Base-by-base conservation (phyloP, 2,888 invertebrate species). In the Drosophila recens region DNA sequence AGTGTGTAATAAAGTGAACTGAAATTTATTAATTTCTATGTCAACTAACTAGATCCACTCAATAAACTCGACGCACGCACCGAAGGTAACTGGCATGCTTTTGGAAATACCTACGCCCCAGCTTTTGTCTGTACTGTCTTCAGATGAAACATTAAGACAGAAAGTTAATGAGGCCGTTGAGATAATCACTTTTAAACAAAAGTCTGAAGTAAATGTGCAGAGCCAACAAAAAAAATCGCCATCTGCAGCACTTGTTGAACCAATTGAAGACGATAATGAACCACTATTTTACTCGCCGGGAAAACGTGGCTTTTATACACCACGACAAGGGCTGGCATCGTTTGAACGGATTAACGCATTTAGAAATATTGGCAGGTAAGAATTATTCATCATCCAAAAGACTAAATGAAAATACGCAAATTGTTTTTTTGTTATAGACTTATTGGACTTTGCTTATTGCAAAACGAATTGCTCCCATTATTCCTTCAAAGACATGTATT, bases 381-480 rank as follows among this genome's bases (percentile, higher is more conserved):
- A 36, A 23, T 15, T 30, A 30, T 9, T 34, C 5, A 33, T 40
- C 6, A 42, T 42, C 20, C 3, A 9, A n/a, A 45, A 38, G 11
- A 6, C 40, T 9, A n/a, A n/a, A 20, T 4, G n/a, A 8, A 27
- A 51, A 23, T 45, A 3, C 8, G 5, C 17, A 4, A 33, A 27
- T n/a, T 34, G 8, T 13, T 33, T 13, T 27, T n/a, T 93, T 13
- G 23, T 20, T n/a, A 1, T 38, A 98, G 99, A 92, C 95, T 99
- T 80, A 96, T 99, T 90, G 99, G 99, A 9, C 94, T 99, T 72
- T 99, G 99, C 93, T 94, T 99, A 59, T 94, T 99, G 62, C 99
- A 99, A 94, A 99, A 99, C 92, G 99, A 99, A 93, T 94, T 99
- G 66, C 98, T 99, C 92, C 99, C 99, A 0, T 95, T 99, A 93